Percentiles rank a stretch among this genome's conserved stretches.
Evolutionary conservation across 2,797 vertebrate species (phyloP).

Genomic region (Ctenopoma multispine): DNA sequence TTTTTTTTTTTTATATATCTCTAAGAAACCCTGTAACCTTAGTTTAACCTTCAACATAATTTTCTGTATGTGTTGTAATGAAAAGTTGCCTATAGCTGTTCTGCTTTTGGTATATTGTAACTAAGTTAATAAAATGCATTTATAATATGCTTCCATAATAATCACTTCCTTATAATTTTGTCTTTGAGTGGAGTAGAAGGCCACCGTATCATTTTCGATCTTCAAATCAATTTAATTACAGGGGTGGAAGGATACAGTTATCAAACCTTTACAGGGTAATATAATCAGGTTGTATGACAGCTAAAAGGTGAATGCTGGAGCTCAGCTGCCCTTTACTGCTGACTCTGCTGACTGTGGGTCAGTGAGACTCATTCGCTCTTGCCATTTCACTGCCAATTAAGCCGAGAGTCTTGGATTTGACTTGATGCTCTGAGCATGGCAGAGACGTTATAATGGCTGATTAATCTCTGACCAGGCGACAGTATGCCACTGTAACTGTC

Average conservation of each 20-base stretch:
- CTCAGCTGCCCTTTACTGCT: slow-evolving; percentile 64
- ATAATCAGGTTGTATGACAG: slow-evolving; percentile 62
- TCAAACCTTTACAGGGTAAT: slow-evolving; percentile 52
- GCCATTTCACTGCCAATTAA: slow-evolving; percentile 76
- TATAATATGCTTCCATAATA: slow-evolving; percentile 27
- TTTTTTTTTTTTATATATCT: not conserved
- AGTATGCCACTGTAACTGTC: slow-evolving; percentile 20
- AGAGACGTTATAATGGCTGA: slow-evolving; percentile 54
- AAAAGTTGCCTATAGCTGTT: slow-evolving; percentile 8
- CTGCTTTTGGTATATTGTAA: not conserved
- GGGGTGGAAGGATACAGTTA: slow-evolving; percentile 46
- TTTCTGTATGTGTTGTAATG: slow-evolving; percentile 2
- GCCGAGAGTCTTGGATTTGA: slow-evolving; percentile 50
- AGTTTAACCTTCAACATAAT: slow-evolving; percentile 12
- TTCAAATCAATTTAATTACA: slow-evolving; percentile 63
- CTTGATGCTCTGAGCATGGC: slow-evolving; percentile 59
- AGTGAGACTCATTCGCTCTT: slow-evolving; percentile 35
- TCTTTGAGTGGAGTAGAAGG: slow-evolving; percentile 52
- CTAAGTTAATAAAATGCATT: slow-evolving; percentile 28
- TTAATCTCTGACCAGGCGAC: slow-evolving; percentile 74
- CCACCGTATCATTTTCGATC: slow-evolving; percentile 53
- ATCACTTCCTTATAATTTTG: slow-evolving; percentile 18
- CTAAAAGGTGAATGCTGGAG: slow-evolving; percentile 53
- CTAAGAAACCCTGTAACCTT: not conserved
- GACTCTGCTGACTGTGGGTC: slow-evolving; percentile 52